Evolutionary conservation across 1,140 invertebrate species (phyloP), one percentile per base, ranked within the genome.

Genomic region (Caenorhabditis brenneri): DNA sequence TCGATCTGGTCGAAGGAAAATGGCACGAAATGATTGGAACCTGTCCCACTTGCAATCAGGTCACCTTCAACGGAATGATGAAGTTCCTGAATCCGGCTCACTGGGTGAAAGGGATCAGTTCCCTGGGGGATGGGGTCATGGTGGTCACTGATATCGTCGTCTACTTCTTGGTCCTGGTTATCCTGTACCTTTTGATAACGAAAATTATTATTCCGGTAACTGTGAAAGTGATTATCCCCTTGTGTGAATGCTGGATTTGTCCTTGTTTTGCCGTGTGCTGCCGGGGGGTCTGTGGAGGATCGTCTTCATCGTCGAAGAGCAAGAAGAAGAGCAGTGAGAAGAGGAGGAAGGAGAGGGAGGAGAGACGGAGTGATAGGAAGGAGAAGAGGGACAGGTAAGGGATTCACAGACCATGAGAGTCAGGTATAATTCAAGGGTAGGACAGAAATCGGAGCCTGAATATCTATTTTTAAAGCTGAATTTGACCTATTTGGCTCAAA

Each of bases 1-100:
- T 84, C 16, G 85, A 86, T 78, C 27, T 86, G 19, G 80, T 81
- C 9, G 39, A 84, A 24, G 80, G 80, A 46, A 84, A 60, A 31
- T 86, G 82, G 82, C 79, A 74, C 12, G 78, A 86, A 27, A 51
- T 65, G 51, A 49, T 84, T 31, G 85, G 85, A 39, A 36, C 51
- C 31, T 86, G 85, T 48, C 85, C 85, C 9, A 65, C 69, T 24
- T 86, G 85, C 81, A 86, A 86, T 42, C 78, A 84, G 16, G 36
- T 84, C 22, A 55, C 36, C 27, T 60, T 79, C 51, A 49, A 84
- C 46, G 82, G 69, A 53, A 69, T 79, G 49, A 51, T 80, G 78
- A 85, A 80, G 24, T 86, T 69, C 83, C 36, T 85, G 55, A 86
- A 85, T 60, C 85, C 85, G 12, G 31, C 51, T 15, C 49, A 53